Base-by-base conservation (phyloP, 2,113 vertebrate genomes). In the Nycticryphes semicollaris region DNA sequence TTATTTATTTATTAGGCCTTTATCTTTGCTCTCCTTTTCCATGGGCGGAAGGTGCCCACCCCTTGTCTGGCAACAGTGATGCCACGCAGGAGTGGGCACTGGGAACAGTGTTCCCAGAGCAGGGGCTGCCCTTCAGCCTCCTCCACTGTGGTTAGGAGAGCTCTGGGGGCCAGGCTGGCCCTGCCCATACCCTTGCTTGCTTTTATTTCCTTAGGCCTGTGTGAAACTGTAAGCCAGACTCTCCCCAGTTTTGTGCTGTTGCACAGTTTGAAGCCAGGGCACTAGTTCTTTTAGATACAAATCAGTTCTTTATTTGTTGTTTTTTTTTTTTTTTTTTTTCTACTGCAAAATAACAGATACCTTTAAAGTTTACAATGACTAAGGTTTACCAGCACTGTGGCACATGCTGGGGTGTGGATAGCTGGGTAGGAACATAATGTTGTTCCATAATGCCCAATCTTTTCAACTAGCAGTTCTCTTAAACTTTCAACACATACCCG, bases 281-380 rank as follows among this genome's bases (percentile, higher is more conserved):
- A 47, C 63, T 50, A 48, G 72, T 66, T 82, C 33, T 67, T 87
- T 43, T 66, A 68, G 53, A 69, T 80, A 90, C 43, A 50, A 41
- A 94, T 83, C 62, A n/a, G 63, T 57, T 69, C 53, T 69, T 80
- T 64, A 7, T 84, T 90, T 93, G 72, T 66, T 87, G 84, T 87
- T 25, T 84, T 87, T 95, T 69, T 87, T 87, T 87, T 25, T 84
- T 87, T 87, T 87, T 87, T 25, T 84, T 87, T 95, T 69, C 87
- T 78, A 6, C 76, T 93, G 77, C 59, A 91, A 84, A 91, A 73
- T 86, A 92, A 83, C 73, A 92, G 93, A 75, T 51, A 53, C 13
- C 41, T 81, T 68, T 57, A 14, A 35, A 74, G n/a, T 84, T 92
- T 95, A 67, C 24, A 50, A 19, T 15, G 35, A 3, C 35, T 87